phyloP scores from a whole-genome alignment of 2,888 invertebrate species.

The Calameuta filiformis region DNA sequence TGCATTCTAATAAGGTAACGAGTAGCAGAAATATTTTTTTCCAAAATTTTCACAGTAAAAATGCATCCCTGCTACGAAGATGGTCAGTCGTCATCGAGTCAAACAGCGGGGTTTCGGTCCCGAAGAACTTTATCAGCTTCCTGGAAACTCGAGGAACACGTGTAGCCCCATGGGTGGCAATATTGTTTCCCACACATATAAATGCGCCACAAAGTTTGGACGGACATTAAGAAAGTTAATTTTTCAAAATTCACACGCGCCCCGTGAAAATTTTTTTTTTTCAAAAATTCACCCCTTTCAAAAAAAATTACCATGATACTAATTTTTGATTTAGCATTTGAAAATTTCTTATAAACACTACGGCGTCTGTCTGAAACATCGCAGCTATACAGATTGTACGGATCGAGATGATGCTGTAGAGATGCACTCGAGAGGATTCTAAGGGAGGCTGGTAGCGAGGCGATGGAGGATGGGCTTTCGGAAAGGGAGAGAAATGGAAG shows the following conservation, averaged over 20 bases:
- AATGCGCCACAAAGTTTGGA: too few species aligned
- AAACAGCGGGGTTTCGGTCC: conserved; percentile 17
- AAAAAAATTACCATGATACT: too few species aligned
- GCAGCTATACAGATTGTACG: neutral
- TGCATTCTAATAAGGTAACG: too few species aligned
- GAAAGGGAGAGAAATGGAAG: conserved; percentile 14
- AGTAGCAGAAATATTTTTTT: too few species aligned
- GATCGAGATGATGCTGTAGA: neutral
- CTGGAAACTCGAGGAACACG: conserved; percentile 41
- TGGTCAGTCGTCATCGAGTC: neutral
- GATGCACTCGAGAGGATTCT: conserved; percentile 13
- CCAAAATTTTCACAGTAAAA: neutral
- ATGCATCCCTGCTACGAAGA: neutral
- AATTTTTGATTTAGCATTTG: too few species aligned
- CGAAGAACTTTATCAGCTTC: conserved; percentile 25
- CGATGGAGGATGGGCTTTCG: neutral
- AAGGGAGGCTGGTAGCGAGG: neutral
- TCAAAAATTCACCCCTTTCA: too few species aligned
- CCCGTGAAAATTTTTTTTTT: too few species aligned
- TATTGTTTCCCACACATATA: conserved; percentile 26
- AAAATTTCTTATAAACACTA: too few species aligned
- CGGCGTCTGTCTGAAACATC: too few species aligned
- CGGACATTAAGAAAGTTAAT: too few species aligned
- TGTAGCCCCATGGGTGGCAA: conserved; percentile 37
- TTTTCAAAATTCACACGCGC: too few species aligned